Evolutionary conservation across 2,113 vertebrate genomes (phyloP).

Genomic region (Sphyrna mokarran): DNA sequence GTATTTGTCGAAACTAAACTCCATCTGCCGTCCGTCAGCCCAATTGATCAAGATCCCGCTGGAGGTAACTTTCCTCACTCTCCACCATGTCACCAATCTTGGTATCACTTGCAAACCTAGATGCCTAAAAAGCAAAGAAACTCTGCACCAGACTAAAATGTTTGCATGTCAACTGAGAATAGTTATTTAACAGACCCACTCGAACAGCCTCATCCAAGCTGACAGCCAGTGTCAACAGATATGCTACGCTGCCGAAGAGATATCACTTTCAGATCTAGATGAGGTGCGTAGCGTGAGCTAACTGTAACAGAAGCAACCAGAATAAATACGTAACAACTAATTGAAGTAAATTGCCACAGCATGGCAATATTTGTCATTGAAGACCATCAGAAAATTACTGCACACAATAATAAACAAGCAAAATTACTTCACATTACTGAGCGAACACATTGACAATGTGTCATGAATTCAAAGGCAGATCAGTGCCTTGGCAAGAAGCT

Average conservation of each 20-base stretch:
- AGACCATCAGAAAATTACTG: not conserved
- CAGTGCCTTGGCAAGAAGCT: not conserved
- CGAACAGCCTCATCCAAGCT: not conserved
- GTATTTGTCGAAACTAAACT: too few relatives aligned
- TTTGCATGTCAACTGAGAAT: not conserved
- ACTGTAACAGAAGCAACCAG: not conserved
- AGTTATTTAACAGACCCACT: not conserved
- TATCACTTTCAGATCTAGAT: not conserved
- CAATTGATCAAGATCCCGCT: too few relatives aligned
- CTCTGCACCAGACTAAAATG: not conserved
- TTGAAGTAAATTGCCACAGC: not conserved
- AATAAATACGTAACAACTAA: not conserved
- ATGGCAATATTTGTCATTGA: not conserved
- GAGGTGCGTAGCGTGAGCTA: not conserved
- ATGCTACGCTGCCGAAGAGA: not conserved
- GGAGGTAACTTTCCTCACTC: too few relatives aligned
- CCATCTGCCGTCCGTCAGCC: too few relatives aligned
- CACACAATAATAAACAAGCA: not conserved
- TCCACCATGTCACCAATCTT: too few relatives aligned
- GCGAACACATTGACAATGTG: conserved; percentile 4
- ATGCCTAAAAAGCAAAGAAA: not conserved
- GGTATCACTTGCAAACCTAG: not conserved
- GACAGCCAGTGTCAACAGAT: not conserved
- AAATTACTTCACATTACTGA: not conserved
- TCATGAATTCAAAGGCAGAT: conserved; percentile 14